Evolutionary conservation across 64 coral and sea anemone species (phyloP), one percentile per base, ranked within the genome.

Genomic region (Exaiptasia diaphana): DNA sequence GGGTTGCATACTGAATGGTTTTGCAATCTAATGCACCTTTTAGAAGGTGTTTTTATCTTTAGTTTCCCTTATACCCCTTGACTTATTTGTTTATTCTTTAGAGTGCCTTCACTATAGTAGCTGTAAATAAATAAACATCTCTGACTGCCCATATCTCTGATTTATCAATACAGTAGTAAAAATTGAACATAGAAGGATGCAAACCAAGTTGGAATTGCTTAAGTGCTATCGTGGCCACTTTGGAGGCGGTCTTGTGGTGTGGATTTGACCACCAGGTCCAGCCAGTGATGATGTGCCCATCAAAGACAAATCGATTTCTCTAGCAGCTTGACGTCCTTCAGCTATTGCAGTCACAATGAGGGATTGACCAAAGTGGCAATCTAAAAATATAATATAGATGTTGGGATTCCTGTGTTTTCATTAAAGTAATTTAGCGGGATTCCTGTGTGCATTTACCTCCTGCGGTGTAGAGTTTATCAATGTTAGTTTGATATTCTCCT

Each of bases 241-340:
- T 22, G 86, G 73, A 37, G 65, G 56, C 20, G 91, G 80, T 59
- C 78, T 73, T 59, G 75, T 88, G 10, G 68, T 78, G 36, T 85
- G 86, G 39, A 97, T 88, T 45, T 90, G 86, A 24, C 93, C 93
- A 14, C 93, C 93, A 1, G 93, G 93, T 13, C 93, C 93, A 40
- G 93, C 93, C 45, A 97, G 39, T 70, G 93, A 97, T 12, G 93
- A 88, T 56, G 71, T 82, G 29, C 93, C 93, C 88, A 97, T 97
- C 14, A 97, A 73, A 30, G 82, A 83, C 14, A 97, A 70, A 79
- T 97, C 93, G 31, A 97, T 97, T 9, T 97, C 82, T 22, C 93
- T 74, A 17, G 93, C 93, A 20, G 93, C 88, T 78, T 97, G 93
- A 30, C 93, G 73, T 36, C 91, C 91, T 72, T 95, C 91, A 33